Percentiles rank a stretch among this genome's conserved stretches.
These are phyloP conservation scores for Chelon labrosus DNA, from an alignment of 2,797 vertebrate species.

Conservation along the genomic window DNA sequence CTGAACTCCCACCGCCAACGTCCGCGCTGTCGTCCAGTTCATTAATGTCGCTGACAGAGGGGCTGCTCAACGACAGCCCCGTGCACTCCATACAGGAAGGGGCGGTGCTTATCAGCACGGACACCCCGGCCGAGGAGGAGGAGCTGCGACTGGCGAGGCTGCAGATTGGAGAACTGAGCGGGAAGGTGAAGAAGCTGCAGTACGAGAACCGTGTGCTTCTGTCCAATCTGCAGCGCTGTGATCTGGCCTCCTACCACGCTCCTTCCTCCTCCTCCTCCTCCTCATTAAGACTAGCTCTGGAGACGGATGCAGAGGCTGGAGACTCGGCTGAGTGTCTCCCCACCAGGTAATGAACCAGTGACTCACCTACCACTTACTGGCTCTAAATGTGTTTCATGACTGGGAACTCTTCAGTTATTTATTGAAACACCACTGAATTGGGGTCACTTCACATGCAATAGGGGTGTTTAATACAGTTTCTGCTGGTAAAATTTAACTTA, in stretches of 20 bases:
- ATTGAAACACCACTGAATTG: too few species aligned
- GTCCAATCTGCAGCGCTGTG: conserved; percentile 96
- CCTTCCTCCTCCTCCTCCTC: conserved; percentile 76
- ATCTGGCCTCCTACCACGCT: conserved; percentile 92
- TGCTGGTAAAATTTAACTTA: too few species aligned
- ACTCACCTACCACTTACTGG: too few species aligned
- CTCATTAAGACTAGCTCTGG: conserved; percentile 86
- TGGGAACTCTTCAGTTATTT: too few species aligned
- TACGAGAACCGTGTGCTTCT: conserved; percentile 97
- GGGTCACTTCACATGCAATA: too few species aligned
- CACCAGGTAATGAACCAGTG: conserved; percentile 57
- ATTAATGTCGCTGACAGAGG: conserved; percentile 61
- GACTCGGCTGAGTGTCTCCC: conserved; percentile 94
- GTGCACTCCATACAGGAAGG: conserved; percentile 89
- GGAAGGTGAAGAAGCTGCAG: conserved; percentile 98
- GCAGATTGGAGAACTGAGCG: conserved; percentile 94
- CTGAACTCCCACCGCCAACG: conserved; percentile 84
- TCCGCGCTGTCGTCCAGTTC: conserved; percentile 53
- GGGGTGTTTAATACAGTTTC: too few species aligned
- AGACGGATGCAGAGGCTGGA: conserved; percentile 93
- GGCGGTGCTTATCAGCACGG: conserved; percentile 88
- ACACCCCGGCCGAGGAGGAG: conserved; percentile 86
- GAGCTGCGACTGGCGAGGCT: conserved; percentile 91
- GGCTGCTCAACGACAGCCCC: conserved; percentile 68
- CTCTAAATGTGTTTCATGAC: too few species aligned